A percentile compares a stretch with the other conserved stretches of the same genome.
phyloP scores from a whole-genome alignment of 2,888 invertebrate species.

The Entomobrya proxima region DNA sequence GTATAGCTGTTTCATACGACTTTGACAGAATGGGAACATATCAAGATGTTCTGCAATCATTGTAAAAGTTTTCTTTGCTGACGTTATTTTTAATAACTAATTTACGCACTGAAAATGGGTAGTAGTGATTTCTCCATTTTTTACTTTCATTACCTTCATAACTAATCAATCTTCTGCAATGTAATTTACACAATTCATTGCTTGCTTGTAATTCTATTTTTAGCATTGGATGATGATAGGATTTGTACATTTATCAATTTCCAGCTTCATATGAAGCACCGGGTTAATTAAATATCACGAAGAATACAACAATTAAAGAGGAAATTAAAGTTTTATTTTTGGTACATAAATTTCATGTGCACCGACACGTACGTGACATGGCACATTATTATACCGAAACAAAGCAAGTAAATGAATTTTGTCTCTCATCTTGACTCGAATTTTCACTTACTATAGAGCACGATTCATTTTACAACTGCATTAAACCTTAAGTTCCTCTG shows the following conservation, averaged over 20 bases:
- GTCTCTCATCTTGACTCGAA: background rate
- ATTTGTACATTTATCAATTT: background rate
- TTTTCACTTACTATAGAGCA: background rate
- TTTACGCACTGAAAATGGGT: no score
- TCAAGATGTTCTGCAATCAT: background rate
- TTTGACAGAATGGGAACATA: background rate
- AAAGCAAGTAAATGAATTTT: slow-evolving; percentile 28
- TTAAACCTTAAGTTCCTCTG: slow-evolving; percentile 67
- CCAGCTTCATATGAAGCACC: background rate
- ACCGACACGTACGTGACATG: slow-evolving; percentile 4
- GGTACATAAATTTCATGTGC: slow-evolving; percentile 3
- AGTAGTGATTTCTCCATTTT: no score
- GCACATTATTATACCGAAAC: slow-evolving; percentile 19
- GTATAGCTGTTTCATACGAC: slow-evolving; percentile 9
- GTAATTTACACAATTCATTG: no score
- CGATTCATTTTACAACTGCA: slow-evolving; percentile 18
- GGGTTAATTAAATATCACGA: background rate
- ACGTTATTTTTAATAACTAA: no score
- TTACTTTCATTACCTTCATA: no score
- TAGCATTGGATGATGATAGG: no score
- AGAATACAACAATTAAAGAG: slow-evolving; percentile 8
- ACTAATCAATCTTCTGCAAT: no score
- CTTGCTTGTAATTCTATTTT: no score
- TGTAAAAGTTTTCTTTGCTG: background rate
- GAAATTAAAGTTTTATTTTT: background rate